phyloP scores from a whole-genome alignment of 2,888 invertebrate genomes.

The Calephelis perditalis region DNA sequence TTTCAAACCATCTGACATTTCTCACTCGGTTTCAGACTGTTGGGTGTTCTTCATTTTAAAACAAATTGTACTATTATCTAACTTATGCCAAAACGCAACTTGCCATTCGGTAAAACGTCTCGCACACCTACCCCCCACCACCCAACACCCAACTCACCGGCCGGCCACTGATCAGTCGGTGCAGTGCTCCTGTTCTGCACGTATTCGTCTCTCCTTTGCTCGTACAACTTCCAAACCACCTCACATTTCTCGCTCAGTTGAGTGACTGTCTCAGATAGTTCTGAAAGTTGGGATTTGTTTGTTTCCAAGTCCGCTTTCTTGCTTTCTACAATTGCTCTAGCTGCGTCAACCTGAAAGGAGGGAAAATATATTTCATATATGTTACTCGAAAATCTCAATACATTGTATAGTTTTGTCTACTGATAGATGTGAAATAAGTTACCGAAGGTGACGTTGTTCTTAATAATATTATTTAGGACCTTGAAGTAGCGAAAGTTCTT shows the following conservation, averaged over 20 bases:
- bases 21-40: too few species aligned
- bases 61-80: too few species aligned
- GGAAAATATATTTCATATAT: background rate
- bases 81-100: too few species aligned
- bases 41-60: too few species aligned
- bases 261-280: conserved; percentile 82
- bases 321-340: conserved; percentile 86
- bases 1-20: too few species aligned
- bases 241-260: conserved; percentile 81
- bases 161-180: conserved; percentile 56
- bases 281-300: conserved; percentile 86
- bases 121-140: background rate
- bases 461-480: too few species aligned
- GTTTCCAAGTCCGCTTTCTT: conserved; percentile 90
- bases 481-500: too few species aligned
- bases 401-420: too few species aligned
- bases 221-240: conserved; percentile 77
- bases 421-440: too few species aligned
- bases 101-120: background rate
- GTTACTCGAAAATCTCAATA: too few species aligned
- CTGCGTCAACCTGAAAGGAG: conserved; percentile 81
- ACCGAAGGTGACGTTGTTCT: too few species aligned
- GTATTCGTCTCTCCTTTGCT: conserved; percentile 74
- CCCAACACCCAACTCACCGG: conserved; percentile 35
- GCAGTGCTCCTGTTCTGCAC: conserved; percentile 51